Evolutionary conservation across 2,888 invertebrate genomes (phyloP).

Genomic region (Apantesis nais): DNA sequence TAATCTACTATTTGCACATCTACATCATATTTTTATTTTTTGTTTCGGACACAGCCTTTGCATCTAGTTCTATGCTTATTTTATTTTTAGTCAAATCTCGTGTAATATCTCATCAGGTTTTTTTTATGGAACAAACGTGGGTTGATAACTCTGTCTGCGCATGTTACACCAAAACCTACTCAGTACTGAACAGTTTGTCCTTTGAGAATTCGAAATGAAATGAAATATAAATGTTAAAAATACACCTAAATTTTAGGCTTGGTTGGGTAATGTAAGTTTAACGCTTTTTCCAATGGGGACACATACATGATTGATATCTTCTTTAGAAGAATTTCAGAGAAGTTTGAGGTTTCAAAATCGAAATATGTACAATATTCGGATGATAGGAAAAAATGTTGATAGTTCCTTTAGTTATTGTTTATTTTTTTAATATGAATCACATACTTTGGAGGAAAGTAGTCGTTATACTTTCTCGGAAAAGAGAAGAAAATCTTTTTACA

Average conservation of each 20-base stretch:
- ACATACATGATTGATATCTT: constrained; percentile 23
- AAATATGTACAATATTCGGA: constrained; percentile 21
- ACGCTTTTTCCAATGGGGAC: constrained; percentile 5
- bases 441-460: neutral
- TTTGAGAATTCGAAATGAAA: constrained; percentile 2
- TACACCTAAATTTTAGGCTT: neutral
- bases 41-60: neutral
- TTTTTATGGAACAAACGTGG: neutral
- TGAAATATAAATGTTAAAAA: neutral
- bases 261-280: constrained; percentile 7
- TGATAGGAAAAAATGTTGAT: neutral
- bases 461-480: too few species aligned
- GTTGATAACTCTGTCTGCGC: neutral
- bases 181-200: constrained; percentile 1
- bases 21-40: neutral
- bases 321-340: constrained; percentile 26
- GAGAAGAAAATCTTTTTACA: neutral
- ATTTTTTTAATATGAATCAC: neutral
- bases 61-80: neutral
- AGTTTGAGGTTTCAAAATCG: too few species aligned
- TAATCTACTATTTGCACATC: neutral
- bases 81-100: neutral
- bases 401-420: neutral
- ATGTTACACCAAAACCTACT: neutral
- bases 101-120: neutral